Conservation (phyloP, 2,888 invertebrate species). For the Campoplex capitator region DNA sequence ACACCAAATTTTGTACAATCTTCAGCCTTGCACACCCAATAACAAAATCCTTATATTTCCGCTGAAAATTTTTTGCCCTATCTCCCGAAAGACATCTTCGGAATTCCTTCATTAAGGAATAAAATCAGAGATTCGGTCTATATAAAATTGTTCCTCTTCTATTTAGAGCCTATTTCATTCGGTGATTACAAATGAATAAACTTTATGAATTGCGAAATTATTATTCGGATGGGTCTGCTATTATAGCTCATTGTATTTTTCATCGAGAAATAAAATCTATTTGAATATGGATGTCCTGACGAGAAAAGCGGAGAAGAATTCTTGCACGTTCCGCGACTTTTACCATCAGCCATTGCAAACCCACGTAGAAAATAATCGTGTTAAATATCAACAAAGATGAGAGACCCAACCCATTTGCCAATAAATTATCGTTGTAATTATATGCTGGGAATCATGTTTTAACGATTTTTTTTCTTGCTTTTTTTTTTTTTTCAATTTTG, state of each 20-base stretch:
- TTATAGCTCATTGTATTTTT: neutral
- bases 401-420: slow-evolving; percentile 20
- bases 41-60: slow-evolving; percentile 67
- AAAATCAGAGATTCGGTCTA: neutral
- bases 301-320: neutral
- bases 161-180: neutral
- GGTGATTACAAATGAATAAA: neutral
- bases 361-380: slow-evolving; percentile 44
- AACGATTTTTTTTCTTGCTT: slow-evolving; percentile 33
- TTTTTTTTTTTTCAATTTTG: slow-evolving; percentile 2
- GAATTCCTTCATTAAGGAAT: slow-evolving; percentile 17
- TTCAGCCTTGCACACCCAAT: neutral
- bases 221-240: neutral
- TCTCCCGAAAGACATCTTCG: slow-evolving; percentile 51
- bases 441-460: slow-evolving; percentile 32
- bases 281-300: neutral
- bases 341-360: slow-evolving; percentile 22
- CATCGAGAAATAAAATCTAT: neutral
- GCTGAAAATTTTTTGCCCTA: slow-evolving; percentile 70
- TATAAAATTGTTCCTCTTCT: neutral
- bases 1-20: slow-evolving; percentile 63
- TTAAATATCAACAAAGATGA: slow-evolving; percentile 40
- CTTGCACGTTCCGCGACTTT: slow-evolving; percentile 8
- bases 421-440: slow-evolving; percentile 62
- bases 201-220: neutral